Conservation (phyloP, 2,113 vertebrate species). For the Poecilia latipinna region DNA sequence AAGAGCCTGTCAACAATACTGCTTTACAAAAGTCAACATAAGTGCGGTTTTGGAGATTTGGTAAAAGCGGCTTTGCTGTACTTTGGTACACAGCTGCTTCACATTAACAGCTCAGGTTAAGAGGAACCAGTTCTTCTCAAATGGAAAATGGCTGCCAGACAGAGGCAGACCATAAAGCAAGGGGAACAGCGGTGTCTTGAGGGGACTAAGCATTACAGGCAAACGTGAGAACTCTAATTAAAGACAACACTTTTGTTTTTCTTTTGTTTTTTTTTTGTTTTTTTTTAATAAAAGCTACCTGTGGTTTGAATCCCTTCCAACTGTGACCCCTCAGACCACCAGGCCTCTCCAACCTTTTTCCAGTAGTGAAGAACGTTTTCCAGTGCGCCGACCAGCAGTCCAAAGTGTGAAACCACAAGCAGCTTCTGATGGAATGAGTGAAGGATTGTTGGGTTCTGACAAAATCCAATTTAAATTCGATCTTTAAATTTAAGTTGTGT, state of each 20-base stretch:
- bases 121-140: constrained; percentile 46
- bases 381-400: constrained; percentile 41
- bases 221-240: constrained; percentile 78
- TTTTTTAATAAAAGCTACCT: constrained; percentile 12
- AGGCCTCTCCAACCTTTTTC: constrained; percentile 33
- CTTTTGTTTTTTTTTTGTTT: constrained; percentile 46
- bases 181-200: constrained; percentile 75
- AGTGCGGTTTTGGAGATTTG: constrained; percentile 45
- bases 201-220: constrained; percentile 73
- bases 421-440: not conserved
- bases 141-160: constrained; percentile 52
- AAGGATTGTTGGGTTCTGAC: too few relatives aligned
- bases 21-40: constrained; percentile 20
- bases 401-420: constrained; percentile 25
- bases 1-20: constrained; percentile 6
- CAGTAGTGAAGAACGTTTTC: constrained; percentile 26
- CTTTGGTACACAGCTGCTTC: constrained; percentile 43
- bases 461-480: not conserved
- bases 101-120: constrained; percentile 32
- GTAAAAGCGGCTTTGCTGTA: constrained; percentile 37
- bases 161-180: constrained; percentile 57
- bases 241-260: constrained; percentile 39
- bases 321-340: constrained; percentile 52
- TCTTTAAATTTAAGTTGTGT: too few relatives aligned
- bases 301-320: constrained; percentile 31